phyloP scores from a whole-genome alignment of 2,888 invertebrate species.

The Phyllotreta cruciferae region DNA sequence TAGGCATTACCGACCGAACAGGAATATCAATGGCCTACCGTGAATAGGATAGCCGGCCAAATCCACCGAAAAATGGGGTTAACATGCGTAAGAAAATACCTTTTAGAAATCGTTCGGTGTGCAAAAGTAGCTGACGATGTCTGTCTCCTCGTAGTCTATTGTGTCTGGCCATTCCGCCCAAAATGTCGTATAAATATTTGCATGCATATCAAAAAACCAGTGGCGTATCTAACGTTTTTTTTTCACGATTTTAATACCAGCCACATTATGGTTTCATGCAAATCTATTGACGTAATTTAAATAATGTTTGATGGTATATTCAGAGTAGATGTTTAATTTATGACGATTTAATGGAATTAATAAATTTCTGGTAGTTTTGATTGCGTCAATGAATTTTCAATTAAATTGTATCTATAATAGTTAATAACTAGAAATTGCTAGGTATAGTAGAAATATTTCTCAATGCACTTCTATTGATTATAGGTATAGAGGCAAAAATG shows the following conservation, averaged over 20 bases:
- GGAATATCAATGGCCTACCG: slow-evolving; percentile 32
- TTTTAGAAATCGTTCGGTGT: slow-evolving; percentile 50
- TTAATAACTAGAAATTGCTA: too few species aligned
- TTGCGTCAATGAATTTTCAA: too few species aligned
- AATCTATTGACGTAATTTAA: too few species aligned
- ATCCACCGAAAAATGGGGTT: slow-evolving; percentile 44
- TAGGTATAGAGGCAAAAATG: too few species aligned
- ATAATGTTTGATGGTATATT: too few species aligned
- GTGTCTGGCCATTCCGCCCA: slow-evolving; percentile 52
- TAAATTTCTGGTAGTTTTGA: not conserved
- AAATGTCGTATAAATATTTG: slow-evolving; percentile 56
- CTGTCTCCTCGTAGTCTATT: slow-evolving; percentile 46
- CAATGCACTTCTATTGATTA: not conserved
- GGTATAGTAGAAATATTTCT: too few species aligned
- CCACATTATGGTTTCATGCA: not conserved
- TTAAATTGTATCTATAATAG: not conserved
- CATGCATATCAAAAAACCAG: slow-evolving; percentile 48
- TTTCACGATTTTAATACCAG: too few species aligned
- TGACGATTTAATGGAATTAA: not conserved
- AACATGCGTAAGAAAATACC: slow-evolving; percentile 49
- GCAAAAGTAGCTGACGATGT: slow-evolving; percentile 49
- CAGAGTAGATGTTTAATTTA: too few species aligned
- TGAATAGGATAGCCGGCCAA: slow-evolving; percentile 36
- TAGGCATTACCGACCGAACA: slow-evolving; percentile 11
- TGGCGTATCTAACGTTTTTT: slow-evolving; percentile 3